Base-by-base conservation (phyloP, 2,113 vertebrate genomes). In the Apodemus sylvaticus region DNA sequence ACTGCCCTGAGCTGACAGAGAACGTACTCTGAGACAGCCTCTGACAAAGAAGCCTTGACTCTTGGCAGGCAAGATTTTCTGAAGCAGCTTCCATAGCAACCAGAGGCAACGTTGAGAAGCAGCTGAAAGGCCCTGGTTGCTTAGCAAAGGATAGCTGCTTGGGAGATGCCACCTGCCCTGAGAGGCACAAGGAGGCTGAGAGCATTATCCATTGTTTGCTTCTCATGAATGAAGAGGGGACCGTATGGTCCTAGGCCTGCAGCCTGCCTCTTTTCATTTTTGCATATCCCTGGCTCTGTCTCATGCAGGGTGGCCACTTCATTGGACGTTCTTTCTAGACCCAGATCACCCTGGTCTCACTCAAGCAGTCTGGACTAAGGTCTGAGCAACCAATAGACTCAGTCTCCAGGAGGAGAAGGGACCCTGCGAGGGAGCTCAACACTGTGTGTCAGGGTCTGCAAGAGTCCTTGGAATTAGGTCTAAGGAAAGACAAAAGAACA, bases 1-100 rank as follows among this genome's bases (percentile, higher is more conserved):
- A 39, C 58, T 20, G 31, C 85, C 34, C 77, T n/a, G 51, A 12
- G 53, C 26, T 68, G 77, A 58, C 71, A 16, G 58, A 13, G 74
- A 58, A 76, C 68, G 93, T 34, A 39, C 87, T 55, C 60, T 0
- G 60, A 62, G 36, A 31, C 58, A 48, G 62, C 48, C 39, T 79
- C 62, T 29, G 60, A 36, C 85, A 77, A 85, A 77, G 92, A 51
- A 79, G 88, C 39, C 48, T 42, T 68, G 78, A 62, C 81, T 36
- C 48, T 29, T 92, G 85, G 90, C 89, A 94, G 74, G 86, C 55
- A 68, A 88, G 92, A 14, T 48, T 97, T 90, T 60, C 90, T 88
- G 7, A 66, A 91, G 55, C 89, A 62, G 96, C 96, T 96, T 94
- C 96, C 96, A 96, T 96, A 90, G 97, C 96, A 96, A 97, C 96